Base-by-base conservation (phyloP, 2,888 invertebrate genomes). In the Prenolepis imparis region DNA sequence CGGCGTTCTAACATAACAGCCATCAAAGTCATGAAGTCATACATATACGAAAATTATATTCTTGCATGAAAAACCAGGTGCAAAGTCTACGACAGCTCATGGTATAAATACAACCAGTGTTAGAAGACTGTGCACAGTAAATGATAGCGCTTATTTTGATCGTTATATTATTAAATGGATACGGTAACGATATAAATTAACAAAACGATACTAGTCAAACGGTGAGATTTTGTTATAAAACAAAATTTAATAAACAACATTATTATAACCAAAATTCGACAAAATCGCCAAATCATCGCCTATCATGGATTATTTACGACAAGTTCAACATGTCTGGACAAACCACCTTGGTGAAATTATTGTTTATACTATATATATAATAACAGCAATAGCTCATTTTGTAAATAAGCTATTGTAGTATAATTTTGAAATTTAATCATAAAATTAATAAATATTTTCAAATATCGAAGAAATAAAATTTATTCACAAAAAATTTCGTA, bases 111-210 rank as follows among this genome's bases (percentile, higher is more conserved):
- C 36, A 57, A 36, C 0, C 0, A 18, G 36, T 21, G 6, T 5
- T 41, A 41, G 18, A 66, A 9, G 21, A 36, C 44, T 11, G 11
- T n/a, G 9, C 9, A 9, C 55, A 1, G 95, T 0, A 96, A 0
- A 57, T 57, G 21, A 57, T 3, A 12, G 12, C 0, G n/a, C 8
- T 57, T 3, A 11, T 55, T 59, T 0, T 15, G 8, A 21, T 21
- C 15, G 15, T n/a, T n/a, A n/a, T 28, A 3, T 28, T 28, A 28
- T 2, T 39, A 5, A 55, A 4, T 44, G 9, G 18, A 11, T 55
- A 3, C 8, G 8, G 12, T 4, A 5, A 21, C 3, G 9, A 55
- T 32, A 39, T 24, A 57, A 24, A 9, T 0, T 67, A 15, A 68
- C 6, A n/a, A 15, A 36, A 55, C 5, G 1, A 18, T 39, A 67